Base-by-base conservation (phyloP, 2,888 invertebrate genomes). In the Trimorus sp. region DNA sequence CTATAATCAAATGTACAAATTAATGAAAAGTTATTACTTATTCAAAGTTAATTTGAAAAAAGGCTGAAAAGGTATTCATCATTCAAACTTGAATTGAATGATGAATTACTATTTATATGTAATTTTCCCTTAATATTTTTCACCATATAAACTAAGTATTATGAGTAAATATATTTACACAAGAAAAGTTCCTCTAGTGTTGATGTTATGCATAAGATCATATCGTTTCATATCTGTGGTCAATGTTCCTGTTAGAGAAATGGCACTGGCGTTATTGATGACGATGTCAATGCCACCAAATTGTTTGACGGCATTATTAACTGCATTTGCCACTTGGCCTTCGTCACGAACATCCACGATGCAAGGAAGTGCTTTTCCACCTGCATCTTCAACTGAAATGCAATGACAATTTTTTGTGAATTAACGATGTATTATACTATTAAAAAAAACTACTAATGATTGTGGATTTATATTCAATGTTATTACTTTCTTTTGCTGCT, bases 241-340 rank as follows among this genome's bases (percentile, higher is more conserved):
- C 1, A 94, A 92, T 0, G 98, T 99, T 62, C 94, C 94, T 0
- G 98, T 96, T 68, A 97, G 92, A 11, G 98, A 98, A 81, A 98
- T 98, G 7, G 98, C 98, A 83, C 98, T 98, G 0, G 99, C 99
- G 93, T 99, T 99, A 93, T 99, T 99, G 15, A 99, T 93, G 16
- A 98, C 92, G 85, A 99, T 96, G 90, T 99, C 99, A 87, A 99
- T 98, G 11, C 98, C 98, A 42, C 98, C 98, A 92, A 99, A 99
- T 92, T 95, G 95, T 77, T 95, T 93, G 0, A 97, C 95, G 36
- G 97, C 96, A 85, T 93, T 93, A 88, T 96, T 94, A 14, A 97
- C 94, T 3, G 97, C 96, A 54, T 93, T 93, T 84, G 93, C 92
- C 0, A 97, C 93, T 91, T 96, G 95, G 40, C 93, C 93, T 92